Base-by-base conservation (phyloP, 2,888 invertebrate species). In the Synanthedon andrenaeformis region DNA sequence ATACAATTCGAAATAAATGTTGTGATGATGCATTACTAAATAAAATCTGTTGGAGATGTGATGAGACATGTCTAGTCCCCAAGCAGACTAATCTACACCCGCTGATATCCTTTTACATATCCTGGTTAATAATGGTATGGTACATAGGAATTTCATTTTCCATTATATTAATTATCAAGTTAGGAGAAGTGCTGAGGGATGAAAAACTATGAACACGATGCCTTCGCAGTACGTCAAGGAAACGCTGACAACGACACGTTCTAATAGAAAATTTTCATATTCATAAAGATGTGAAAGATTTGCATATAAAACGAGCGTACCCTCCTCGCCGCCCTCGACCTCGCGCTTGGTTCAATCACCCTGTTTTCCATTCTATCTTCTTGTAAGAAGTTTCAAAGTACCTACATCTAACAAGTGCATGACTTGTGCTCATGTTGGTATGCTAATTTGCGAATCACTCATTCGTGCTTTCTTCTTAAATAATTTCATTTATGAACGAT, bases 221-320 rank as follows among this genome's bases (percentile, higher is more conserved):
- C 66, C 70, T 66, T 72, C 66, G 63, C 67, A 69, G 78, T 72
- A 78, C 76, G 72, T 79, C 79, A 79, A 75, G 74, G 69, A 76
- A 77, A 69, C 72, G 84, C 84, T 85, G 86, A 84, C 82, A 77
- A 75, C 77, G 84, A 82, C 85, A 82, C 79, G 52, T 82, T 82
- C 82, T 87, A 84, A 86, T 86, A 86, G 85, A 86, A 86, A 86
- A 86, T 86, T 86, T 86, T 87, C 86, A 87, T 86, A 86, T 87
- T 87, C 86, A 86, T 87, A 86, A 86, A 84, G 79, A 82, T 80
- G 82, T 79, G 70, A 73, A 67, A 72, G 76, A 87, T 87, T 86
- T 84, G 79, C 86, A 86, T 86, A 85, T 82, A 87, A 86, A 87
- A 86, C 86, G 85, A 85, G 84, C 81, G 79, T 77, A 77, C 76